Evolutionary conservation across 1,140 invertebrate species (phyloP).

Genomic region (Drosophila rhopaloa): DNA sequence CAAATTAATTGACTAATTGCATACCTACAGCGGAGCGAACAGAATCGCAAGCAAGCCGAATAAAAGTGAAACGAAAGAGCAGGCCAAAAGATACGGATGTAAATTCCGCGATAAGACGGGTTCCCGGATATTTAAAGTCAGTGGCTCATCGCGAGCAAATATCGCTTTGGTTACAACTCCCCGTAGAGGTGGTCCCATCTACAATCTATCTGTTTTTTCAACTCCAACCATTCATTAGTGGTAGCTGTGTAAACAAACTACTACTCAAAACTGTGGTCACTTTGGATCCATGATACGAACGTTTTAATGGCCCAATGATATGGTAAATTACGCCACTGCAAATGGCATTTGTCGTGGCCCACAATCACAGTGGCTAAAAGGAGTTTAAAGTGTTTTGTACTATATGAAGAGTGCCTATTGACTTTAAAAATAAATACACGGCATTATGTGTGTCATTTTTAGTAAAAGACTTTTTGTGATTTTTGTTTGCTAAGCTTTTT

Average conservation of each 20-base stretch:
- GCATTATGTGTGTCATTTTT: neutral
- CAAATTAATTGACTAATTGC: conserved; percentile 84
- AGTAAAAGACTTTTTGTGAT: neutral
- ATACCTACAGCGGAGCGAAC: conserved; percentile 63
- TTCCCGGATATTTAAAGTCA: conserved; percentile 4
- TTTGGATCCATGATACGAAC: conserved; percentile 3
- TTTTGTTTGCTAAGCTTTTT: neutral
- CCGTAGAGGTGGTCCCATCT: conserved; percentile 11
- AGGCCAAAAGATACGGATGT: conserved; percentile 31
- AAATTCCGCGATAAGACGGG: conserved; percentile 26
- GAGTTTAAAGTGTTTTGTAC: conserved; percentile 27
- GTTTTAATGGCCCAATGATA: conserved; percentile 41
- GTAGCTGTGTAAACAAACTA: conserved; percentile 24
- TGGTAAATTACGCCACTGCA: conserved; percentile 15
- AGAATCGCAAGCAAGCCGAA: conserved; percentile 6
- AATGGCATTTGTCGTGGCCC: conserved; percentile 1
- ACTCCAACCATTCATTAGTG: conserved; percentile 25
- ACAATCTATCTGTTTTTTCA: conserved; percentile 6
- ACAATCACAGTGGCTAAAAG: conserved; percentile 22
- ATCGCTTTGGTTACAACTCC: conserved; percentile 19
- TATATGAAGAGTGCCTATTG: conserved; percentile 8
- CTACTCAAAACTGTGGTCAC: neutral
- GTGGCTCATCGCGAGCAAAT: conserved; percentile 26
- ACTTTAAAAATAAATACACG: conserved; percentile 5
- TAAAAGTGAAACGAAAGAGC: conserved; percentile 18